Percentiles rank a stretch among this genome's conserved stretches.
Conservation (phyloP, 2,888 invertebrate species). For the Rhagophthalmus giganteus region DNA sequence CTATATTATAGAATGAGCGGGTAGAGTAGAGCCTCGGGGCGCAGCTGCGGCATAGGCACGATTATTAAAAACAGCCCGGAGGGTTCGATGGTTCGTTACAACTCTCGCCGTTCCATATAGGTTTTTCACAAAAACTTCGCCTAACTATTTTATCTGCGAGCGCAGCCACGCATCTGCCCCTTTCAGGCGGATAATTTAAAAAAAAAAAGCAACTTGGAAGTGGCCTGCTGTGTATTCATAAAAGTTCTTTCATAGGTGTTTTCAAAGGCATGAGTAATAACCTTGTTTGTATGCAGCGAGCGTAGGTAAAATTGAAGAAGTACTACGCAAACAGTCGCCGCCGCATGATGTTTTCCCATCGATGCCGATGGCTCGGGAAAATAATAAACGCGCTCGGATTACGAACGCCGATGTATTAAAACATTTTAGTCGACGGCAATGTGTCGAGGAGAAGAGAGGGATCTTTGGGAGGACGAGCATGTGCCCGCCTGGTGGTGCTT, state of each 20-base stretch:
- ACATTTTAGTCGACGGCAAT: conserved; percentile 2
- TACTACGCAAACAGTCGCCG: conserved; percentile 19
- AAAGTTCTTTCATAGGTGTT: conserved; percentile 15
- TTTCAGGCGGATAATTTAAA: conserved; percentile 10
- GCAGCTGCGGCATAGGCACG: conserved; percentile 41
- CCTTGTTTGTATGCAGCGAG: conserved; percentile 21
- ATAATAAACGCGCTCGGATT: conserved; percentile 19
- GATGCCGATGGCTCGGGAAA: conserved; percentile 13
- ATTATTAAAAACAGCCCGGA: conserved; percentile 41
- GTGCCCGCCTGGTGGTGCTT: conserved; percentile 19
- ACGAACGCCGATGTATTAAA: conserved; percentile 14
- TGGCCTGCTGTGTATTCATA: conserved; percentile 5
- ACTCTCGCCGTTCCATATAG: conserved; percentile 18
- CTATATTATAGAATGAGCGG: conserved; percentile 42
- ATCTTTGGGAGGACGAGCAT: conserved; percentile 19
- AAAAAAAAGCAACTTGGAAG: conserved; percentile 12
- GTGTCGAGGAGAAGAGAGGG: conserved; percentile 1
- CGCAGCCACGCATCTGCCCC: conserved; percentile 8
- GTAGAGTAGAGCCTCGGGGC: conserved; percentile 35
- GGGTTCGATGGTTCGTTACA: conserved; percentile 31
- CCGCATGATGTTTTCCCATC: conserved; percentile 21
- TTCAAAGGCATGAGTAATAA: conserved; percentile 24
- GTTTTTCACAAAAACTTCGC: conserved; percentile 15
- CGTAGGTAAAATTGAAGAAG: conserved; percentile 19
- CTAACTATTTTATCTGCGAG: conserved; percentile 12